Percentiles rank a stretch among this genome's conserved stretches.
Evolutionary conservation across 2,113 vertebrate species (phyloP).

Genomic region (Taurulus bubalis): DNA sequence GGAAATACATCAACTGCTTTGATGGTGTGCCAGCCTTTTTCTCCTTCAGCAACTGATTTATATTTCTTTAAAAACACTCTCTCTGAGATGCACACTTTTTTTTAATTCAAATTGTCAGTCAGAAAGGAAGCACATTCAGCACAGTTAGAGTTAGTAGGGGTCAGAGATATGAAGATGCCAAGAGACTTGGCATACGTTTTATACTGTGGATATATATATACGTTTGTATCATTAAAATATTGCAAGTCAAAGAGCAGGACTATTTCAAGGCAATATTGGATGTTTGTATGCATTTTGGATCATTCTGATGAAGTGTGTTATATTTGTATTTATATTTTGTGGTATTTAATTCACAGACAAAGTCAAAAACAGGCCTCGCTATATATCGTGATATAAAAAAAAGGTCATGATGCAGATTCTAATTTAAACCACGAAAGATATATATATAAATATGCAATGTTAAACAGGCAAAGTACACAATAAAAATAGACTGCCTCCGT

Average conservation of each 20-base stretch:
- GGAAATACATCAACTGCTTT: conserved; percentile 10
- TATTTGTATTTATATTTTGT: background rate
- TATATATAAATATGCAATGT: background rate
- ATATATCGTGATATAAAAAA: background rate
- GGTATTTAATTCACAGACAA: background rate
- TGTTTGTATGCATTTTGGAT: background rate
- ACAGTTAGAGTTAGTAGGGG: background rate
- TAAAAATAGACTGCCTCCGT: background rate
- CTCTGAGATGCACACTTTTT: background rate
- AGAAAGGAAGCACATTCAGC: conserved; percentile 1
- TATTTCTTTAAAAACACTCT: background rate
- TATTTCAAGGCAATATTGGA: background rate
- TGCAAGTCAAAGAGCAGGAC: background rate
- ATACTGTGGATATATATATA: background rate
- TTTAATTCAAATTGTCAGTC: conserved; percentile 7
- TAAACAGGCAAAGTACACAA: background rate
- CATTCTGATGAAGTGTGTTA: background rate
- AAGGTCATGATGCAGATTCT: background rate
- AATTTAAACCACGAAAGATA: background rate
- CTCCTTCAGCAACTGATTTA: background rate
- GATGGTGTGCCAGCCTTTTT: background rate
- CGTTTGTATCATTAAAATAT: background rate
- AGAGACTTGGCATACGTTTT: background rate
- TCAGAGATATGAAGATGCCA: background rate
- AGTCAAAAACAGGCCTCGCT: background rate